Evolutionary conservation across 2,888 invertebrate species (phyloP).

Genomic region (Heteromurus nitidus): DNA sequence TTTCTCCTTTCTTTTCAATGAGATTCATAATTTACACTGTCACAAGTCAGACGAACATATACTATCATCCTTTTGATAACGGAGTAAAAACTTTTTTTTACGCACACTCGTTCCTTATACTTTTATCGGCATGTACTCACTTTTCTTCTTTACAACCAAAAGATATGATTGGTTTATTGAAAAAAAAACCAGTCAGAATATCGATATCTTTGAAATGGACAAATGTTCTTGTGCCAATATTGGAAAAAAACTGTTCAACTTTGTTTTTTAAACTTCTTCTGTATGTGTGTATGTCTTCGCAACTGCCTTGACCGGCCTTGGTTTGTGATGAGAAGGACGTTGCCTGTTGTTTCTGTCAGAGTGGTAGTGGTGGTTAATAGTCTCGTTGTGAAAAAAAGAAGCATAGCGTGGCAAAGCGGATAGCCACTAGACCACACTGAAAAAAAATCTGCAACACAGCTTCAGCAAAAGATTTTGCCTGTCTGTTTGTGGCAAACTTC

Average conservation of each 20-base stretch:
- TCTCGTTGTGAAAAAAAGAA: not conserved
- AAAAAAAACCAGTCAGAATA: constrained; percentile 47
- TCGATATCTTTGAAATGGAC: constrained; percentile 13
- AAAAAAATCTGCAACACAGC: not conserved
- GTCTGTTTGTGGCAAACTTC: constrained; percentile 51
- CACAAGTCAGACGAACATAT: constrained; percentile 18
- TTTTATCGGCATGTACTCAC: not conserved
- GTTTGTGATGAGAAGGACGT: constrained; percentile 54
- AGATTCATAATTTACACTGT: constrained; percentile 42
- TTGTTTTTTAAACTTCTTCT: constrained; percentile 12
- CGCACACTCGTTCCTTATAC: not conserved
- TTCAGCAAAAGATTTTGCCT: too few species aligned
- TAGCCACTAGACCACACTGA: constrained; percentile 10
- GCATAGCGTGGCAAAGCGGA: not conserved
- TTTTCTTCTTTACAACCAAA: not conserved
- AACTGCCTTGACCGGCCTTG: constrained; percentile 65
- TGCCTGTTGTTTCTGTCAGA: constrained; percentile 23
- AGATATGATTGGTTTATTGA: not conserved
- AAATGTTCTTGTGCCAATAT: constrained; percentile 1
- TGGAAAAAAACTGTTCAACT: constrained; percentile 5
- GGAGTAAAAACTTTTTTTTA: too few species aligned
- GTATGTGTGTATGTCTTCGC: not conserved
- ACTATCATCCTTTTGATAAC: too few species aligned
- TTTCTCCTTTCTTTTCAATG: constrained; percentile 53
- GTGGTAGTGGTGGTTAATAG: not conserved